phyloP scores from a whole-genome alignment of 64 coral and sea anemone species.

The Montipora sp. region DNA sequence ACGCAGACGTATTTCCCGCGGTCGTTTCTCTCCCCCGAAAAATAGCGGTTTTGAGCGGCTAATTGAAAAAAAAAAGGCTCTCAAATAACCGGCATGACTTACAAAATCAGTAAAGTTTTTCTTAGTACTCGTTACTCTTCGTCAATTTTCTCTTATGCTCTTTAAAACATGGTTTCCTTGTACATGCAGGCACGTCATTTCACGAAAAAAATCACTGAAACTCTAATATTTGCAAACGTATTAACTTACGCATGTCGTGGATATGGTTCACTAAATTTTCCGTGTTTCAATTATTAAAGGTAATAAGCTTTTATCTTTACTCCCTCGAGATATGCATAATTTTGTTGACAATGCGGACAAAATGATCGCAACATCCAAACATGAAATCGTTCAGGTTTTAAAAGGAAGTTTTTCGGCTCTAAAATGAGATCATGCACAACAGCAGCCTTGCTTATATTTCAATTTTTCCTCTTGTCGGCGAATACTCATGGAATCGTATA shows the following conservation, averaged over 20 bases:
- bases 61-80: no score
- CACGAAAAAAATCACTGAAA: not conserved
- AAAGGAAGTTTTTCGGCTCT: not conserved
- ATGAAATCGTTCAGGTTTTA: not conserved
- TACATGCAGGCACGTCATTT: not conserved
- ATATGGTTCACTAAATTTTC: slow-evolving; percentile 20
- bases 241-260: slow-evolving; percentile 7
- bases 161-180: not conserved
- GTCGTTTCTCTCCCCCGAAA: no score
- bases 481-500: not conserved
- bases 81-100: no score
- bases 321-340: not conserved
- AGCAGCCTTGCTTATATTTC: slow-evolving; percentile 1
- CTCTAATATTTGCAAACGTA: not conserved
- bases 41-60: not conserved
- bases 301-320: not conserved
- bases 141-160: not conserved
- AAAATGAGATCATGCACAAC: not conserved
- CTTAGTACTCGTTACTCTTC: no score
- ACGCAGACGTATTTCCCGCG: no score
- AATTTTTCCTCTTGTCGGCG: not conserved
- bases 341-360: not conserved
- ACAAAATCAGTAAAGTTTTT: no score
- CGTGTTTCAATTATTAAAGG: slow-evolving; percentile 18
- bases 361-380: not conserved